Percentiles rank a stretch among this genome's conserved stretches.
These are phyloP conservation scores for Mesitornis unicolor DNA, from an alignment of 2,113 vertebrate genomes.

Conservation along the genomic window DNA sequence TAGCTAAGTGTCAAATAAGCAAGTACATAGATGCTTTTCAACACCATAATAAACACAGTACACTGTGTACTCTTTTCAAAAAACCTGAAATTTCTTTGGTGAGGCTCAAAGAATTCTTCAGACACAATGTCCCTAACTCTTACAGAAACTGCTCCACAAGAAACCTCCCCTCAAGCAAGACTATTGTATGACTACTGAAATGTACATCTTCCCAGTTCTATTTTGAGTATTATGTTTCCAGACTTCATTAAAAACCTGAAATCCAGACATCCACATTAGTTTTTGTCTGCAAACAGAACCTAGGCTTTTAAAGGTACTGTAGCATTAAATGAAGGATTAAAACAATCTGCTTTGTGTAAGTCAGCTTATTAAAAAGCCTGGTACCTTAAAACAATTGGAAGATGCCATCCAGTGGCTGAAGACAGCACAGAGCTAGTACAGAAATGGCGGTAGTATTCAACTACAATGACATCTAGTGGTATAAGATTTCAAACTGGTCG, in stretches of 20 bases:
- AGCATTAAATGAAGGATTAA: not conserved
- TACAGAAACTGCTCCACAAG: not conserved
- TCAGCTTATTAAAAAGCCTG: not conserved
- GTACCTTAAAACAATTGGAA: conserved; percentile 4
- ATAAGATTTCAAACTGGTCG: not conserved
- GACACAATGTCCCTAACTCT: not conserved
- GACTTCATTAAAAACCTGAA: not conserved
- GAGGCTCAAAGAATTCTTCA: not conserved
- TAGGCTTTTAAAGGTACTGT: not conserved
- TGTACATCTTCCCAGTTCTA: not conserved
- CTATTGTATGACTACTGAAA: not conserved
- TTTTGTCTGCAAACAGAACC: not conserved
- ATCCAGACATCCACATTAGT: not conserved
- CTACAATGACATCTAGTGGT: conserved; percentile 59
- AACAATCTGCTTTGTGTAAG: not conserved
- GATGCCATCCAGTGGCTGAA: conserved; percentile 65
- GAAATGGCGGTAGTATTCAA: not conserved
- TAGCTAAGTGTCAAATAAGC: not conserved
- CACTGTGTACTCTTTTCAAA: not conserved
- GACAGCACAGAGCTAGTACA: not conserved
- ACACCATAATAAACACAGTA: not conserved
- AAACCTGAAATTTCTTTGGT: not conserved
- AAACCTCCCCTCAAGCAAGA: not conserved
- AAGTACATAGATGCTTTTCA: not conserved
- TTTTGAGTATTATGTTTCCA: not conserved